Percentiles rank a stretch among this genome's conserved stretches.
These are phyloP conservation scores for Pseudopodoces humilis DNA, from an alignment of 2,113 vertebrate species.

Conservation along the genomic window DNA sequence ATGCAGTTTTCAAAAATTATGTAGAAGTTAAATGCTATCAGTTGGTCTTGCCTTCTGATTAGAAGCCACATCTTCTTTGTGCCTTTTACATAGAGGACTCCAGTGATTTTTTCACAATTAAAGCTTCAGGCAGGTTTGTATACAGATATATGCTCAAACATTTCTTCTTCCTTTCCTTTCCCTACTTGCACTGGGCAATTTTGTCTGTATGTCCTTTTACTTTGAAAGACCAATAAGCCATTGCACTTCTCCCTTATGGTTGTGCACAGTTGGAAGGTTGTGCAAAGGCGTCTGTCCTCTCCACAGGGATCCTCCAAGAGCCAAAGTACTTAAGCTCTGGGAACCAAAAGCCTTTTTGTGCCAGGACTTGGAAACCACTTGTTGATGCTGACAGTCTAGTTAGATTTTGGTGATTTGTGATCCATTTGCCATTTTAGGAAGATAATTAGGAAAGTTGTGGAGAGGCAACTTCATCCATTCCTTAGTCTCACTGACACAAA, in stretches of 20 bases:
- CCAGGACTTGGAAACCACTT: neutral
- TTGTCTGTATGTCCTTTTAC: neutral
- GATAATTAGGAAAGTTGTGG: neutral
- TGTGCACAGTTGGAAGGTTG: neutral
- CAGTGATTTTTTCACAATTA: neutral
- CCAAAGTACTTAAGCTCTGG: neutral
- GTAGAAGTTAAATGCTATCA: neutral
- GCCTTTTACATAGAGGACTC: neutral
- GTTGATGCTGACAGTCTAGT: neutral
- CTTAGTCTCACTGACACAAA: neutral
- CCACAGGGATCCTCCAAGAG: neutral
- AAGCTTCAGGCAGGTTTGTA: neutral
- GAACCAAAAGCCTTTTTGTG: neutral
- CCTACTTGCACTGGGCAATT: neutral
- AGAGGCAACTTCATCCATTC: neutral
- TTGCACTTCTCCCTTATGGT: neutral
- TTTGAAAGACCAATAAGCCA: neutral
- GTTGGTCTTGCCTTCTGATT: neutral
- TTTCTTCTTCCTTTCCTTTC: neutral
- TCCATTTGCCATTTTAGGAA: neutral
- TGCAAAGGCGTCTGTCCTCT: neutral
- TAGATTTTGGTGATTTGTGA: neutral
- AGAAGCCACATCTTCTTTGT: neutral
- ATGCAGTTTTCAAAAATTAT: neutral
- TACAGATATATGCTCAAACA: neutral